These are phyloP conservation scores for Hycleus phaleratus DNA, from an alignment of 1,140 invertebrate genomes.

Conservation along the genomic window DNA sequence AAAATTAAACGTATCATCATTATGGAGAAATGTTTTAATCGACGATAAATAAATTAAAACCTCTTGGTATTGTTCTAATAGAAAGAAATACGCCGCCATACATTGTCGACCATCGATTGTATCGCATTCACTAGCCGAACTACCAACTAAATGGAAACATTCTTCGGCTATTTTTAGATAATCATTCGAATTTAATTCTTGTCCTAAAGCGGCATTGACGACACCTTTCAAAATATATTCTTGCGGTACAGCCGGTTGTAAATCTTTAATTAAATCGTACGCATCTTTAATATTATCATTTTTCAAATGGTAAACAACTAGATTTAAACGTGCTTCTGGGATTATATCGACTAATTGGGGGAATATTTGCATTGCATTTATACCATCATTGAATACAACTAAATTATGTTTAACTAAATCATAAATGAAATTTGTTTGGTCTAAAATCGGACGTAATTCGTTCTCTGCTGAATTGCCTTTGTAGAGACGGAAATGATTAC, in stretches of 20 bases:
- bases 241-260: constrained; percentile 88
- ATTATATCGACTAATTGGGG: constrained; percentile 91
- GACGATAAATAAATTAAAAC: constrained; percentile 94
- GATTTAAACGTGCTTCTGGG: constrained; percentile 91
- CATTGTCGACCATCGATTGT: constrained; percentile 90
- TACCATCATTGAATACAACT: constrained; percentile 91
- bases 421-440: constrained; percentile 80
- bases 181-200: constrained; percentile 86
- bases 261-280: constrained; percentile 81
- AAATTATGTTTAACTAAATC: constrained; percentile 94
- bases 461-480: constrained; percentile 90
- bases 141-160: constrained; percentile 93
- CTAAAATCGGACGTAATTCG: constrained; percentile 71
- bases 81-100: constrained; percentile 95
- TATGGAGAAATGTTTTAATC: constrained; percentile 77
- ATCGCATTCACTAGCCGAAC: constrained; percentile 92
- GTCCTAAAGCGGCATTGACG: constrained; percentile 87
- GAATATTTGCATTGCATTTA: constrained; percentile 84
- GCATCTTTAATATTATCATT: constrained; percentile 88
- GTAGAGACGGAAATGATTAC: constrained; percentile 62
- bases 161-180: constrained; percentile 92
- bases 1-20: constrained; percentile 94
- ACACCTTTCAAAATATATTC: constrained; percentile 97
- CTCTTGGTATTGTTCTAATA: constrained; percentile 91
- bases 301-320: constrained; percentile 91